Evolutionary conservation across 2,888 invertebrate species (phyloP), one percentile per base, ranked within the genome.

Genomic region (Sinelater perroti): DNA sequence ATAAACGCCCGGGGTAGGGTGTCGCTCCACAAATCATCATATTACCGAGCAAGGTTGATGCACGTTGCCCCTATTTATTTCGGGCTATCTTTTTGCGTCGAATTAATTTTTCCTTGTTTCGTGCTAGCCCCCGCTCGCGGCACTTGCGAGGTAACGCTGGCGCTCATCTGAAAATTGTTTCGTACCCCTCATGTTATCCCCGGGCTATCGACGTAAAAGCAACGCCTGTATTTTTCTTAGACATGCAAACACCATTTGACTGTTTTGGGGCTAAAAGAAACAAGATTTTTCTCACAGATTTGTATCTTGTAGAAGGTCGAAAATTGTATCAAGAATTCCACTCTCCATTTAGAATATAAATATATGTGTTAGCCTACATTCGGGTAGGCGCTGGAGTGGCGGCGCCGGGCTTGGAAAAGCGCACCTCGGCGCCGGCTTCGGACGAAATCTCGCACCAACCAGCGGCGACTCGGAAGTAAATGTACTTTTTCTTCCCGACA

Each of bases 261-360:
- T 47, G 47, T 62, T 62, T 60, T 38, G 51, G 50, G 51, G 56
- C 54, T 63, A 60, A 61, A 57, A 64, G 63, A 59, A 64, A 45
- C 58, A 51, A 62, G 52, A 53, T 64, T 64, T 68, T 67, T 63
- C 58, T 50, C 62, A 57, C 63, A 64, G 67, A 66, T 67, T 61
- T 60, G 59, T 66, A 67, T 68, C 67, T 65, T 54, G 56, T 60
- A 63, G 61, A 64, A 67, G 64, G 65, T 65, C 65, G 66, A 61
- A 65, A 67, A 65, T 67, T 67, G 68, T 67, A 67, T 64, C 64
- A 65, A 64, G 62, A 63, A 63, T 65, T 65, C 64, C 57, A 62
- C 60, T 64, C 60, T 60, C 61, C 65, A 68, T 64, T 68, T 64
- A 58, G 68, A 65, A 69, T 66, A 67, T 65, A 70, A 66, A 68